Conservation (phyloP, 2,888 invertebrate genomes). For the Xiphydria camelus region DNA sequence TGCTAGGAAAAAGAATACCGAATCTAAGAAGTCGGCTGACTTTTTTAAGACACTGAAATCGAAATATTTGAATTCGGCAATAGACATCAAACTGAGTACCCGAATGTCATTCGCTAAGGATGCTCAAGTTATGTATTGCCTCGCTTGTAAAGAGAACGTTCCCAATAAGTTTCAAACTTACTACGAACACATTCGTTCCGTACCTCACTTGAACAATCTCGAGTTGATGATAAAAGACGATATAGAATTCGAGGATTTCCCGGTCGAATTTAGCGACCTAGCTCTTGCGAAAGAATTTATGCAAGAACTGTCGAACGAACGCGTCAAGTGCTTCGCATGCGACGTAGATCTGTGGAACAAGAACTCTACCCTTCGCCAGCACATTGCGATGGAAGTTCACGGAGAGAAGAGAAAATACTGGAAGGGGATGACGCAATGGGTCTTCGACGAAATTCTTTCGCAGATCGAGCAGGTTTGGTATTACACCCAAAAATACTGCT, state of each 20-base stretch:
- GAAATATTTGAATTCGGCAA: no score
- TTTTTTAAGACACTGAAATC: no score
- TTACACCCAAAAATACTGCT: not conserved
- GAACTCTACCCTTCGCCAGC: constrained; percentile 15
- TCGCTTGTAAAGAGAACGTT: constrained; percentile 5
- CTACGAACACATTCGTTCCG: constrained; percentile 7
- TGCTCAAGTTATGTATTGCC: constrained; percentile 1
- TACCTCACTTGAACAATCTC: not conserved
- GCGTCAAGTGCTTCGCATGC: constrained; percentile 16
- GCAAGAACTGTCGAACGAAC: constrained; percentile 23
- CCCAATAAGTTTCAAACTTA: constrained; percentile 6
- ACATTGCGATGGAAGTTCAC: constrained; percentile 16
- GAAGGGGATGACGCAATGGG: constrained; percentile 1
- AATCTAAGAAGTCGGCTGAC: no score
- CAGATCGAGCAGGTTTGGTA: not conserved
- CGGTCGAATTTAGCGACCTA: constrained; percentile 33
- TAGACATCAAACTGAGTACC: constrained; percentile 9
- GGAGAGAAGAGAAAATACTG: constrained; percentile 1
- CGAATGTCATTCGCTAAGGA: constrained; percentile 12
- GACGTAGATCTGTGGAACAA: constrained; percentile 20
- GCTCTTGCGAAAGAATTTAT: constrained; percentile 32
- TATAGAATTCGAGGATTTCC: constrained; percentile 16
- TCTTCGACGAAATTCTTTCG: constrained; percentile 3
- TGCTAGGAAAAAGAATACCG: no score
- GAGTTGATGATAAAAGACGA: constrained; percentile 26